Conservation (phyloP, 2,888 invertebrate genomes). For the Operophtera brumata region DNA sequence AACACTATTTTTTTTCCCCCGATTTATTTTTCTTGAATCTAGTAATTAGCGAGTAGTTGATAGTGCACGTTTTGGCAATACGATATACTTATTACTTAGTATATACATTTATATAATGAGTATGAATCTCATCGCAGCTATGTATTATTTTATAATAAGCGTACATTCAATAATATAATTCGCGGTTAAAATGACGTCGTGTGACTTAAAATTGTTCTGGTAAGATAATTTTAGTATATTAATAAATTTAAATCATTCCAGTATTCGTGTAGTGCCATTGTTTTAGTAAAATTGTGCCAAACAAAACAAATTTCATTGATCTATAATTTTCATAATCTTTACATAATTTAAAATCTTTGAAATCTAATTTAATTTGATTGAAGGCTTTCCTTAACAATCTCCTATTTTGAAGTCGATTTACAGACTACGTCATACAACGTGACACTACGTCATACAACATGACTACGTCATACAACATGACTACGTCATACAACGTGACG, state of each 20-base stretch:
- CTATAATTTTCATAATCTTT: slow-evolving; percentile 12
- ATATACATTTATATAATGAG: slow-evolving; percentile 38
- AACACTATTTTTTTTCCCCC: slow-evolving; percentile 28
- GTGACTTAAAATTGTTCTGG: slow-evolving; percentile 33
- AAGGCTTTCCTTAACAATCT: not conserved
- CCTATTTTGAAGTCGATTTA: not conserved
- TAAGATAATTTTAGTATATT: slow-evolving; percentile 8
- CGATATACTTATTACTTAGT: slow-evolving; percentile 37
- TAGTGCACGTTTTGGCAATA: slow-evolving; percentile 76
- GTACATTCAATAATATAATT: slow-evolving; percentile 25
- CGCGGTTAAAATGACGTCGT: slow-evolving; percentile 38
- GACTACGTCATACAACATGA: slow-evolving; percentile 3
- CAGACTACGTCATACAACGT: not conserved
- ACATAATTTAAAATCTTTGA: not conserved
- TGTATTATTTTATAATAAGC: slow-evolving; percentile 47
- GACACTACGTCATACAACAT: not conserved
- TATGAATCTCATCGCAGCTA: slow-evolving; percentile 60
- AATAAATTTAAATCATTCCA: slow-evolving; percentile 18
- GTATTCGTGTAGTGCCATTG: slow-evolving; percentile 43
- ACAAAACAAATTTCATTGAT: slow-evolving; percentile 23
- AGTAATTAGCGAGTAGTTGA: slow-evolving; percentile 52
- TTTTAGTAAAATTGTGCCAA: slow-evolving; percentile 47
- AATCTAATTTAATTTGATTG: not conserved
- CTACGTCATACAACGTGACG: slow-evolving; percentile 4
- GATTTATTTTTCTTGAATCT: slow-evolving; percentile 54